A percentile compares a stretch with the other conserved stretches of the same genome.
Evolutionary conservation across 2,113 vertebrate species (phyloP).

Genomic region (Rhipidura dahli): DNA sequence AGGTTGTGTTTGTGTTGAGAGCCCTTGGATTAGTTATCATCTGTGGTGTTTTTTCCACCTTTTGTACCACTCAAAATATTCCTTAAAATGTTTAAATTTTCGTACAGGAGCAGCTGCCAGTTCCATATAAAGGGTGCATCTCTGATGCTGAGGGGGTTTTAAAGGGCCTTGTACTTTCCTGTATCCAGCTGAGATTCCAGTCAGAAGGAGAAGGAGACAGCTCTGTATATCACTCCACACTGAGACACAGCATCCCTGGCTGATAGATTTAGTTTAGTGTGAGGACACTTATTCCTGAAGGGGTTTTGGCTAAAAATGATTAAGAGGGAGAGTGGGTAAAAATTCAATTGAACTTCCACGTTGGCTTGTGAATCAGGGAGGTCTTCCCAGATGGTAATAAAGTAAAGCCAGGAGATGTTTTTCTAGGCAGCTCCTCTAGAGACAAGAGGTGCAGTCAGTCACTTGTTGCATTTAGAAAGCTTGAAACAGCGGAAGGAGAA

Average conservation of each 20-base stretch:
- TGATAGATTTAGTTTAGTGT: constrained; percentile 4
- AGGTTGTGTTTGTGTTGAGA: not conserved
- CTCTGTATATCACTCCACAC: not conserved
- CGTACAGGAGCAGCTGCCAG: not conserved
- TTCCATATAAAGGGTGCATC: not conserved
- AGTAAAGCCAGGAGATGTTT: not conserved
- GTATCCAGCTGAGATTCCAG: not conserved
- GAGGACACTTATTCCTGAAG: not conserved
- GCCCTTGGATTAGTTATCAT: not conserved
- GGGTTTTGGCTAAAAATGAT: not conserved
- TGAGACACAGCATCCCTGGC: not conserved
- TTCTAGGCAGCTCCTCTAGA: not conserved
- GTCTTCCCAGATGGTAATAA: not conserved
- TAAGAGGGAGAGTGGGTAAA: not conserved
- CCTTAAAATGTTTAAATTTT: not conserved
- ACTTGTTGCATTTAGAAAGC: not conserved
- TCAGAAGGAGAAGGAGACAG: not conserved
- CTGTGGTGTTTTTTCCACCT: not conserved
- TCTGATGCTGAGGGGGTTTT: not conserved
- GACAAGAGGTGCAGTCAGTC: not conserved
- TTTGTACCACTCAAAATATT: not conserved
- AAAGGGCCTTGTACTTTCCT: not conserved
- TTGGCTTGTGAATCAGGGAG: constrained; percentile 12
- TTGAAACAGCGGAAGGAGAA: not conserved
- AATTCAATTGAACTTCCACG: not conserved